These are phyloP conservation scores for Agrotis segetum DNA, from an alignment of 2,888 invertebrate species.

Conservation along the genomic window DNA sequence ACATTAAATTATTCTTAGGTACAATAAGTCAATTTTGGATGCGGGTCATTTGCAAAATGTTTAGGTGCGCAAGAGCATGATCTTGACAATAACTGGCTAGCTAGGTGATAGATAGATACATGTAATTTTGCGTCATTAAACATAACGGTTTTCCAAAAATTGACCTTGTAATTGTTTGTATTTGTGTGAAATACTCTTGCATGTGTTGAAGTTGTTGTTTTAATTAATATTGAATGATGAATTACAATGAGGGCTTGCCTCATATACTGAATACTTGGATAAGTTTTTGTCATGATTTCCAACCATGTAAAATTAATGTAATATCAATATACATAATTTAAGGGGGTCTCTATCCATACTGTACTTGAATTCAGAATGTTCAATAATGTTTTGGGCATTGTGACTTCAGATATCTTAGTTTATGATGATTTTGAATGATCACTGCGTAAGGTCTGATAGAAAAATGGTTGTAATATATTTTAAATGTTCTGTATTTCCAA, in stretches of 20 bases:
- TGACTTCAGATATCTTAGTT: neutral
- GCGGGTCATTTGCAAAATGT: constrained; percentile 71
- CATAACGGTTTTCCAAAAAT: no score
- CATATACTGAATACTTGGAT: no score
- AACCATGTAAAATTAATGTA: neutral
- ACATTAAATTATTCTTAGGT: no score
- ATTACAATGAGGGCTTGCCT: no score
- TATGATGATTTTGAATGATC: neutral
- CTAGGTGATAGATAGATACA: constrained; percentile 72
- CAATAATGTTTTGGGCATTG: neutral
- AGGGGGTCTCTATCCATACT: constrained; percentile 57
- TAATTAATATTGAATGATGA: no score
- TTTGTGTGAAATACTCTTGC: no score
- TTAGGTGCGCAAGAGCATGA: constrained; percentile 72
- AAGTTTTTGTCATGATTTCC: no score
- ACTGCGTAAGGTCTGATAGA: neutral
- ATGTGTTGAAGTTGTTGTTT: no score
- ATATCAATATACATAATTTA: neutral
- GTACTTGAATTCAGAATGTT: constrained; percentile 40
- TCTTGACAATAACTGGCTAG: constrained; percentile 76
- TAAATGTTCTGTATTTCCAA: neutral
- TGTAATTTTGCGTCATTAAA: no score
- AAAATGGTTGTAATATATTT: no score
- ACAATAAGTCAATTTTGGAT: constrained; percentile 48
- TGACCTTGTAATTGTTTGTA: no score